Base-by-base conservation (phyloP, 1,140 invertebrate species). In the Triops cancriformis region DNA sequence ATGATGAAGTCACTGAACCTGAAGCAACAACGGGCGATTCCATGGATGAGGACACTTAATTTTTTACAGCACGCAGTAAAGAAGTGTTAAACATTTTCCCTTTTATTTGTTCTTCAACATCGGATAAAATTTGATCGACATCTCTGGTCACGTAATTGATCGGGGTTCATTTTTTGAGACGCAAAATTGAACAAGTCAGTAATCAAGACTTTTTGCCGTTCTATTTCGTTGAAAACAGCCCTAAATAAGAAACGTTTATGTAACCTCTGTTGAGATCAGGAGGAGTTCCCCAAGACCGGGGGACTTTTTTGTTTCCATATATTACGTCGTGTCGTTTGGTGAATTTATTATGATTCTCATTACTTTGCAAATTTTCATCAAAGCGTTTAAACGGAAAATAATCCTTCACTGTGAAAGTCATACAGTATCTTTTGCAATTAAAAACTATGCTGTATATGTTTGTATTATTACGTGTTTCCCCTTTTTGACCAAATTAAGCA, bases 381-480 rank as follows among this genome's bases (percentile, higher is more conserved):
- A 64, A 64, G 14, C 23, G 51, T 64, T 64, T 64, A 64, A 64
- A 64, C 51, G 7, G 23, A 64, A 64, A n/a, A 64, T 23, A 18
- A 37, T 23, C n/a, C 23, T 64, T 64, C 51, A 23, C 51, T 23
- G 51, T 64, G 51, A 64, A 64, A 64, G 51, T 64, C 51, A 23
- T 64, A 64, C 51, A 64, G 23, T 64, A 64, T 64, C 51, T 64
- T 64, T 64, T 64, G 51, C 51, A 64, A 64, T 64, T 64, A 64
- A 64, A 64, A 64, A n/a, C n/a, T 64, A 64, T n/a, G 23, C 51
- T 18, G 23, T 64, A n/a, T 64, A 23, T 64, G 18, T 64, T 64
- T 23, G 10, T 18, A 37, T 37, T 37, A 37, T 4, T 37, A 37
- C 2, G 7, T 37, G 31, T 37, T 37, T 37, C 31, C 31, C 31